Conservation (phyloP, 2,797 vertebrate species). For the Pangasius macronema region DNA sequence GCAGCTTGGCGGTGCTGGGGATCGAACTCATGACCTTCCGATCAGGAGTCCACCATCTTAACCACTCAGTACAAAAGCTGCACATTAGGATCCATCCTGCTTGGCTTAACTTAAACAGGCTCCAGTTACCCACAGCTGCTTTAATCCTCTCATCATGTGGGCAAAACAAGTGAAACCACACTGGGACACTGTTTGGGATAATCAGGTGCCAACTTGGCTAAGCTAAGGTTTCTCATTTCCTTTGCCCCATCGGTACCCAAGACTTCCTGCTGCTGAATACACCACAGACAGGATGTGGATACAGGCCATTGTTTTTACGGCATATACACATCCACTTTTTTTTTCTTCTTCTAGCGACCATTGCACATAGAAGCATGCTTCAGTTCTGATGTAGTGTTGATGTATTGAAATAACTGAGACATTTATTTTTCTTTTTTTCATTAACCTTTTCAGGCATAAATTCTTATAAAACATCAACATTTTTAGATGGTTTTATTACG, state of each 20-base stretch:
- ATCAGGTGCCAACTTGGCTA: slow-evolving; percentile 35
- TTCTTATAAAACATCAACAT: background rate
- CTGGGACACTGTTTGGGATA: background rate
- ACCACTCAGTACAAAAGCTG: background rate
- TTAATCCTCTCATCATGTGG: background rate
- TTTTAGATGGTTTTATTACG: background rate
- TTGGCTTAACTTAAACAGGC: background rate
- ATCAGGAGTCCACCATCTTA: no score
- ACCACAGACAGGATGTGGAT: slow-evolving; percentile 58
- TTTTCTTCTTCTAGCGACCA: slow-evolving; percentile 44
- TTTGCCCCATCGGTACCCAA: slow-evolving; percentile 55
- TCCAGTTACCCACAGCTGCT: background rate
- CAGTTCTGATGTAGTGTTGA: slow-evolving; percentile 19
- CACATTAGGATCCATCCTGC: background rate
- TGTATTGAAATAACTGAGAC: background rate
- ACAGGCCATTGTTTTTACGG: slow-evolving; percentile 27
- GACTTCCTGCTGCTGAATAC: slow-evolving; percentile 75
- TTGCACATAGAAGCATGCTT: slow-evolving; percentile 62
- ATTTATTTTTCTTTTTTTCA: background rate
- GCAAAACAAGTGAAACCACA: slow-evolving; percentile 32
- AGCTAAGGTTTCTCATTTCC: slow-evolving; percentile 30
- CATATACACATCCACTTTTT: slow-evolving; percentile 59
- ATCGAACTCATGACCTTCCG: no score
- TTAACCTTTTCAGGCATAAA: background rate
- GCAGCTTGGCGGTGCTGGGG: no score